Evolutionary conservation across 2,113 vertebrate genomes (phyloP).

Genomic region (Siphamia tubifer): DNA sequence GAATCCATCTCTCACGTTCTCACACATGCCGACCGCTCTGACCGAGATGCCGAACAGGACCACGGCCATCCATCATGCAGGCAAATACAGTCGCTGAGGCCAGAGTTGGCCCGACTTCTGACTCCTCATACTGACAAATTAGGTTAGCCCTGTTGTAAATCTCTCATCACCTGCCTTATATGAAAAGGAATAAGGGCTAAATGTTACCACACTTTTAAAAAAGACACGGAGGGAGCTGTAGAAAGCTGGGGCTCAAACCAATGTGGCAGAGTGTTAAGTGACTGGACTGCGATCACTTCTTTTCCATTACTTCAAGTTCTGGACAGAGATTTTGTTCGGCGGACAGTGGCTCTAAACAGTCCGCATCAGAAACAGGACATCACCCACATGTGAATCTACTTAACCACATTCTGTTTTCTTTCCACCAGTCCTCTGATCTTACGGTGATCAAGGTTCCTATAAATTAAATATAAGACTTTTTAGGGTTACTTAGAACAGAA

Average conservation of each 20-base stretch:
- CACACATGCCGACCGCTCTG: background rate
- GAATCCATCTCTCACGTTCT: background rate
- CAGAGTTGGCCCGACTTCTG: constrained; percentile 25
- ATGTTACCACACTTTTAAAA: constrained; percentile 27
- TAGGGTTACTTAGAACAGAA: no score
- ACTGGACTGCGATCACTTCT: no score
- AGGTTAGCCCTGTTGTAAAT: constrained; percentile 37
- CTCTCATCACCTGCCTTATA: constrained; percentile 30
- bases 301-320: no score
- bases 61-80: constrained; percentile 16
- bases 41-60: background rate
- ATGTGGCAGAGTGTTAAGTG: background rate
- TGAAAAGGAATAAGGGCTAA: constrained; percentile 14
- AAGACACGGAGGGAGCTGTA: background rate
- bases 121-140: constrained; percentile 24
- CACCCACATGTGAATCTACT: no score
- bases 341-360: no score
- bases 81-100: background rate
- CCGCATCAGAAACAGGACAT: no score
- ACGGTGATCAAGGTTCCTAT: no score
- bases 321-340: no score
- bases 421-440: no score
- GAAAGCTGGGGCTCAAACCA: background rate
- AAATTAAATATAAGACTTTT: no score
- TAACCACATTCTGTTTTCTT: no score